These are phyloP conservation scores for Gisinianus flammeolus DNA, from an alignment of 2,888 invertebrate species.

Conservation along the genomic window DNA sequence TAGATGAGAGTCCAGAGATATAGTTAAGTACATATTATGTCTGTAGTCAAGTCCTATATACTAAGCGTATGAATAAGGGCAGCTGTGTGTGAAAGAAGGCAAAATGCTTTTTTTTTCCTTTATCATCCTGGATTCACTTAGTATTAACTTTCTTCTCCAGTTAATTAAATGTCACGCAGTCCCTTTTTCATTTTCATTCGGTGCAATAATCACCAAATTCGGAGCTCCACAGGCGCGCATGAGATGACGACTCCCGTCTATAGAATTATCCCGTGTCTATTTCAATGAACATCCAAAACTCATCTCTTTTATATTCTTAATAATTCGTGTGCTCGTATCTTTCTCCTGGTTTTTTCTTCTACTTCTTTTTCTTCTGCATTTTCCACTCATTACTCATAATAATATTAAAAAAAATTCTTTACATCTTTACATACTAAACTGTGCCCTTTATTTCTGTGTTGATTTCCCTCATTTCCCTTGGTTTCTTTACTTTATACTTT, in stretches of 20 bases:
- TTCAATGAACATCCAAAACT: conserved; percentile 20
- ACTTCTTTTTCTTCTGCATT: background rate
- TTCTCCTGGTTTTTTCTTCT: background rate
- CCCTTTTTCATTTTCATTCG: conserved; percentile 31
- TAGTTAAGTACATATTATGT: background rate
- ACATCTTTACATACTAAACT: background rate
- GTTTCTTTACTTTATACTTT: background rate
- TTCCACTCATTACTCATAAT: conserved; percentile 10
- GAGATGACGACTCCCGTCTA: conserved; percentile 24
- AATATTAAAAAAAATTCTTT: background rate
- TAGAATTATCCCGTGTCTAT: conserved; percentile 31
- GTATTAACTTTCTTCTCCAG: conserved; percentile 48
- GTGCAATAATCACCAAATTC: conserved; percentile 41
- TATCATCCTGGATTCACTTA: conserved; percentile 43
- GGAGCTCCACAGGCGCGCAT: conserved; percentile 28
- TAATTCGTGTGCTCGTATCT: background rate
- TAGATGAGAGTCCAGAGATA: background rate
- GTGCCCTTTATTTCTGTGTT: background rate
- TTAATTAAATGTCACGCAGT: conserved; percentile 50
- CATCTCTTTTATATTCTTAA: background rate
- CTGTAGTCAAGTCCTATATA: background rate
- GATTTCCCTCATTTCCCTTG: background rate
- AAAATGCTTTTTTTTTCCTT: conserved; percentile 16
- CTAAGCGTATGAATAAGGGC: conserved; percentile 32
- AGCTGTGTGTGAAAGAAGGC: conserved; percentile 31